These are phyloP conservation scores for Gibbula magus DNA, from an alignment of 2,888 invertebrate species.

Conservation along the genomic window DNA sequence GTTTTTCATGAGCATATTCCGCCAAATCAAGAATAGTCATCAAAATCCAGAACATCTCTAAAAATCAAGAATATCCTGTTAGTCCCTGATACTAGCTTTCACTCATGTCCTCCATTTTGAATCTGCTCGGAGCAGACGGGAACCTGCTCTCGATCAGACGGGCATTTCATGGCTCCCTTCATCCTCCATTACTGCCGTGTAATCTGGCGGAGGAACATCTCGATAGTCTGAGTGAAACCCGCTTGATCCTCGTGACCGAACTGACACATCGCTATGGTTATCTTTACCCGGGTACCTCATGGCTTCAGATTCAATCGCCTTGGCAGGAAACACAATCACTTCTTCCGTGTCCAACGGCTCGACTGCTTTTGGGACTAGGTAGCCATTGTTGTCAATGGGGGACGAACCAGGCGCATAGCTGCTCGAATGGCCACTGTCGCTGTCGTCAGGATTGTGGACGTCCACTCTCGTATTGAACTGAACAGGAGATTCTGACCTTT, in stretches of 20 bases:
- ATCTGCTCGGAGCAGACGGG: too few species aligned
- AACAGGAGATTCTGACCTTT: conserved; percentile 44
- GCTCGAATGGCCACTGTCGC: conserved; percentile 68
- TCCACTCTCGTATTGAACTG: conserved; percentile 57
- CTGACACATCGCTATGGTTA: background rate
- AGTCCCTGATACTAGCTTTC: too few species aligned
- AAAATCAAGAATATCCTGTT: too few species aligned
- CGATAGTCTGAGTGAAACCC: conserved; percentile 58
- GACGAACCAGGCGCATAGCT: conserved; percentile 66
- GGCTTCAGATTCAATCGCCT: background rate
- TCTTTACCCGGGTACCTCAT: background rate
- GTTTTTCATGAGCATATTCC: too few species aligned
- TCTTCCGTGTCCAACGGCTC: conserved; percentile 33
- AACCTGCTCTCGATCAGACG: background rate
- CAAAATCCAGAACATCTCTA: too few species aligned
- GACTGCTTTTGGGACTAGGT: conserved; percentile 61
- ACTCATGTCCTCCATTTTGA: too few species aligned
- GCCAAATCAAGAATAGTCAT: too few species aligned
- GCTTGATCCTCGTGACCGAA: conserved; percentile 40
- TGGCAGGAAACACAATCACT: background rate
- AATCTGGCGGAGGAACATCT: conserved; percentile 63
- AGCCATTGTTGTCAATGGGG: conserved; percentile 63
- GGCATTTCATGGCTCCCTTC: conserved; percentile 17
- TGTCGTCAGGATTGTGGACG: conserved; percentile 62
- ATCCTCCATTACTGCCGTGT: conserved; percentile 63